These are phyloP conservation scores for Mesorhabditis belari DNA, from an alignment of 2,888 invertebrate genomes.

Conservation along the genomic window DNA sequence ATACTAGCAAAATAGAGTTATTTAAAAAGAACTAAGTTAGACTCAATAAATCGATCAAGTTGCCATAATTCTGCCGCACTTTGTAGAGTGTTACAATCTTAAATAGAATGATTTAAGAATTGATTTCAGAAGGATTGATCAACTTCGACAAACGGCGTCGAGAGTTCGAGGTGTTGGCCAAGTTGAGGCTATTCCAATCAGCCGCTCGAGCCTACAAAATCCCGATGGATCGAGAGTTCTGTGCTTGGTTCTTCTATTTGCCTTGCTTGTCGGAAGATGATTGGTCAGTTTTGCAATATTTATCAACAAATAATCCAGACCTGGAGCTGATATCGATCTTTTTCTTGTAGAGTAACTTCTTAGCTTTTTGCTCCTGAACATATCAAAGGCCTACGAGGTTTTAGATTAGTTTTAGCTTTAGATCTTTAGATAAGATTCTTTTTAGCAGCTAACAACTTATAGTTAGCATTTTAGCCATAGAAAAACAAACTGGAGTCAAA, in stretches of 20 bases:
- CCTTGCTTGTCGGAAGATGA: constrained; percentile 84
- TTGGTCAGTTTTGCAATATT: constrained; percentile 59
- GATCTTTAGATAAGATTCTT: not conserved
- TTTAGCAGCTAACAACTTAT: too few relatives aligned
- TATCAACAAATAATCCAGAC: constrained; percentile 55
- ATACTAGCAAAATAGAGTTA: too few relatives aligned
- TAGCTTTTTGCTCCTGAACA: constrained; percentile 1
- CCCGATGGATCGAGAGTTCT: constrained; percentile 76
- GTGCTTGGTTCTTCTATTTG: constrained; percentile 83
- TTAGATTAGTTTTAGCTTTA: constrained; percentile 77
- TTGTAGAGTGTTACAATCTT: not conserved
- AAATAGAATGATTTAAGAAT: not conserved
- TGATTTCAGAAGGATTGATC: constrained; percentile 66
- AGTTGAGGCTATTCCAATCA: constrained; percentile 84
- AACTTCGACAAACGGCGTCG: constrained; percentile 96
- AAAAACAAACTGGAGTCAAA: too few relatives aligned
- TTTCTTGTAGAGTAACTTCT: not conserved
- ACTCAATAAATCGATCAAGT: too few relatives aligned
- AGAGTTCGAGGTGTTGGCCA: constrained; percentile 95
- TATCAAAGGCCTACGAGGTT: too few relatives aligned
- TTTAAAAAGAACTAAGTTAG: too few relatives aligned
- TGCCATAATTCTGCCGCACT: too few relatives aligned
- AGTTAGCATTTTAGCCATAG: too few relatives aligned
- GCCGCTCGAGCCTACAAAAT: constrained; percentile 91
- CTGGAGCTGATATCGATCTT: not conserved